Evolutionary conservation across 1,140 invertebrate genomes (phyloP), one percentile per base, ranked within the genome.

Genomic region (Tachypleus tridentatus): DNA sequence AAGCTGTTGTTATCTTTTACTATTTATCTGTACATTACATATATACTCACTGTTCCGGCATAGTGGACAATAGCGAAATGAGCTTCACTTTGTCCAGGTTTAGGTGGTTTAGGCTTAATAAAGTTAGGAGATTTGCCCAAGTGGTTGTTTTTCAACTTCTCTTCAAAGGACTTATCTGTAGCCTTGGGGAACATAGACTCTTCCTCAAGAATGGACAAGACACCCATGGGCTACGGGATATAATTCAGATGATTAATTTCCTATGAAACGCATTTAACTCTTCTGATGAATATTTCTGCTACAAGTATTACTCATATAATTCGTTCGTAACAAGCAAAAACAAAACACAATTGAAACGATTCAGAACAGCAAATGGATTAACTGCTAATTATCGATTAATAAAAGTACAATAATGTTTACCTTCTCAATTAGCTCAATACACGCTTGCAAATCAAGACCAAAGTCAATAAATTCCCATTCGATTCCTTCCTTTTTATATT

Each of bases 181-280:
- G 97, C 97, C 84, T 99, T 99, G 73, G 97, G 97, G 87, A 99
- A 98, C 93, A 99, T 98, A 91, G 94, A 98, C 83, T 99, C 96
- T 89, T 99, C 96, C 83, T 98, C 97, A 82, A 99, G 89, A 80
- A 99, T 99, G 79, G 97, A 98, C 76, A 98, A 85, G 84, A 98
- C 97, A 87, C 96, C 96, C 93, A 99, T 94, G 76, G 94, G 95
- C 93, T 97, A 81, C 29, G 29, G 81, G 60, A 29, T 29, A 29
- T 29, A 29, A 29, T 29, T 29, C 29, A 29, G 2, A 29, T 29
- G 2, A 29, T 29, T 29, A 29, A 29, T 29, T 29, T 29, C 29
- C 29, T 29, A 29, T 29, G 29, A 29, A 29, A 29, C 29, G 29
- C 29, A 29, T 29, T 29, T 29, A 29, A 29, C 29, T 29, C 29